Base-by-base conservation (phyloP, 2,797 vertebrate species). In the Podarcis lilfordi region DNA sequence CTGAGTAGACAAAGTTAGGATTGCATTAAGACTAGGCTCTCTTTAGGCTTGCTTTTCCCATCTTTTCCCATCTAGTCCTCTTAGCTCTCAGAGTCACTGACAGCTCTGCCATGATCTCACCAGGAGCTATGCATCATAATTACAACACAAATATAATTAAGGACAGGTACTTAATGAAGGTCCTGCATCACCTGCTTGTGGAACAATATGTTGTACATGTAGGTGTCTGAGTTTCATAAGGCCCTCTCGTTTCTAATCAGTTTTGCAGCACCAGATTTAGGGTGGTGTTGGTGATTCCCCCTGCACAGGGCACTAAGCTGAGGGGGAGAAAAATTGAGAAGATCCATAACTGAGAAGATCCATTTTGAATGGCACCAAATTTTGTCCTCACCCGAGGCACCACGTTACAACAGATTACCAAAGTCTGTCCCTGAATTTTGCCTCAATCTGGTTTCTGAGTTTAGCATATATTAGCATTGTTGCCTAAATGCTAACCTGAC, bases 401-500 rank as follows among this genome's bases (percentile, higher is more conserved):
- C 50, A 55, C 50, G 1, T 55, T 55, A 55, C 50, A 55, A 55
- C 50, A 55, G 50, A 55, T 55, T 55, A 55, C 50, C 50, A 55
- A 55, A 55, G 13, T 55, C 50, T 55, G 50, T 55, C 50, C 50
- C 50, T 55, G 50, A 55, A 13, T 55, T 55, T 64, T 92, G 61
- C 68, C 86, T 78, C 2, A 87, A 59, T 91, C 89, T 76, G 83
- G 86, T 45, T 91, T 79, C 85, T 50, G 89, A 68, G 69, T 86
- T 45, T 75, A 6, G 66, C 91, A 93, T 87, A 89, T 93, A 81
- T 93, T 91, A 92, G 86, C 85, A 87, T 1, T 64, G n/a, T 11
- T 64, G 66, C 8, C 71, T 55, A 86, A 17, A 59, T 29, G 5
- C 13, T 55, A 86, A 8, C 15, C 19, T 23, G 43, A 86, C 37